These are phyloP conservation scores for Leucozona laternaria DNA, from an alignment of 2,888 invertebrate species.

Conservation along the genomic window DNA sequence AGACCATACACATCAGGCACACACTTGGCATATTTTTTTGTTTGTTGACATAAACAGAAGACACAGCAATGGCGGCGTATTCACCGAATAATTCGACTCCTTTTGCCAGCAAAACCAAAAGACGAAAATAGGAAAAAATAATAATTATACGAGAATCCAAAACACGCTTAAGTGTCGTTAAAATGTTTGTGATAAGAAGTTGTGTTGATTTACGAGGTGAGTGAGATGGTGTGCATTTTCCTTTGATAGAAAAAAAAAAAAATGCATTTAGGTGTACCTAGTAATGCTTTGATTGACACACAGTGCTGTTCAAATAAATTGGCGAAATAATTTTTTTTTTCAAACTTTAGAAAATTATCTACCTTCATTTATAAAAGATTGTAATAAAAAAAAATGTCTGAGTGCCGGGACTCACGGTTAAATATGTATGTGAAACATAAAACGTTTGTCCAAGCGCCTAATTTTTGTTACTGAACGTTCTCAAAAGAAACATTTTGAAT, in stretches of 20 bases:
- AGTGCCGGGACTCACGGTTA: no score
- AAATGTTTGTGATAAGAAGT: conserved; percentile 77
- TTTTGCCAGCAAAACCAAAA: conserved; percentile 5
- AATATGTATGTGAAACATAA: no score
- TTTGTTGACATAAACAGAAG: conserved; percentile 1
- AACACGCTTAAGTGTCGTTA: conserved; percentile 25
- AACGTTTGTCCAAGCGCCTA: no score
- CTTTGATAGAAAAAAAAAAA: not conserved
- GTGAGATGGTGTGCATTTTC: conserved; percentile 33
- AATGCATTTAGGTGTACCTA: not conserved
- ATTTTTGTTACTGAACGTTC: no score
- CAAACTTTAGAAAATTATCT: not conserved
- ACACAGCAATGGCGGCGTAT: not conserved
- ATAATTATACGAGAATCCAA: not conserved
- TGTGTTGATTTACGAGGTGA: conserved; percentile 76
- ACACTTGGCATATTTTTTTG: conserved; percentile 45
- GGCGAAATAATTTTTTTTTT: not conserved
- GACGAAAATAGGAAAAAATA: conserved; percentile 5
- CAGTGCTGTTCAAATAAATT: not conserved
- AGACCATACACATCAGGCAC: not conserved
- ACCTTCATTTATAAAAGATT: no score
- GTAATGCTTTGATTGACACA: not conserved
- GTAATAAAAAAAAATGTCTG: no score
- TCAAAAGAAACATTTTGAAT: no score
- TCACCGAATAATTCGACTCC: not conserved